These are phyloP conservation scores for Microchrysa polita DNA, from an alignment of 2,888 invertebrate species.

Conservation along the genomic window DNA sequence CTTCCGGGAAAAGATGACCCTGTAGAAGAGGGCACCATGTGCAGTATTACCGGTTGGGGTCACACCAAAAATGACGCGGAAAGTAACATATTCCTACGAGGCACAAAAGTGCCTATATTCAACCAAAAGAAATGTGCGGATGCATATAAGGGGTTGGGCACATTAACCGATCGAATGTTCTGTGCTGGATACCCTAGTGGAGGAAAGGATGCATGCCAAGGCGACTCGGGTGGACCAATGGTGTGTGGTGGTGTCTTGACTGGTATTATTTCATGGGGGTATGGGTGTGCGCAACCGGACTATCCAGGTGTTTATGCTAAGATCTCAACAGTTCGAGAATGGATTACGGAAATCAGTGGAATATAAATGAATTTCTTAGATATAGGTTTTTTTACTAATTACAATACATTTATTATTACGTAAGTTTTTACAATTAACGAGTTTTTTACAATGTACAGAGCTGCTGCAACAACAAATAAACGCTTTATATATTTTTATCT, in stretches of 20 bases:
- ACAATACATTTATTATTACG: neutral
- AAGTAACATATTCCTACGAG: conserved; percentile 64
- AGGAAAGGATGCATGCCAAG: conserved; percentile 66
- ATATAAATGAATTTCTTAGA: conserved; percentile 53
- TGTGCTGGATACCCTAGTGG: conserved; percentile 31
- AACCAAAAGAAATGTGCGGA: conserved; percentile 65
- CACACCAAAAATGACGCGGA: conserved; percentile 58
- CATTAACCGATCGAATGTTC: conserved; percentile 21
- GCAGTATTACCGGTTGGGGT: conserved; percentile 63
- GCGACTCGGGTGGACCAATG: conserved; percentile 63
- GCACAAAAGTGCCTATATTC: conserved; percentile 67
- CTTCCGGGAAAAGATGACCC: conserved; percentile 61
- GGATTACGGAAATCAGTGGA: conserved; percentile 60
- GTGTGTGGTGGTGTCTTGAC: conserved; percentile 61
- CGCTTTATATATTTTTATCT: neutral
- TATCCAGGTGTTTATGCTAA: conserved; percentile 67
- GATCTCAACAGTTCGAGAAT: conserved; percentile 60
- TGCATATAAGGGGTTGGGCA: conserved; percentile 64
- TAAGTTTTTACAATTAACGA: neutral
- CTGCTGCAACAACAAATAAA: neutral
- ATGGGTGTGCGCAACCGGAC: conserved; percentile 66
- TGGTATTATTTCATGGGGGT: conserved; percentile 67
- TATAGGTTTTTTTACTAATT: neutral
- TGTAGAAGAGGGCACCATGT: conserved; percentile 59
- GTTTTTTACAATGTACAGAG: neutral